Evolutionary conservation across 2,888 invertebrate genomes (phyloP), one percentile per base, ranked within the genome.

Genomic region (Melinopterus prodromus): DNA sequence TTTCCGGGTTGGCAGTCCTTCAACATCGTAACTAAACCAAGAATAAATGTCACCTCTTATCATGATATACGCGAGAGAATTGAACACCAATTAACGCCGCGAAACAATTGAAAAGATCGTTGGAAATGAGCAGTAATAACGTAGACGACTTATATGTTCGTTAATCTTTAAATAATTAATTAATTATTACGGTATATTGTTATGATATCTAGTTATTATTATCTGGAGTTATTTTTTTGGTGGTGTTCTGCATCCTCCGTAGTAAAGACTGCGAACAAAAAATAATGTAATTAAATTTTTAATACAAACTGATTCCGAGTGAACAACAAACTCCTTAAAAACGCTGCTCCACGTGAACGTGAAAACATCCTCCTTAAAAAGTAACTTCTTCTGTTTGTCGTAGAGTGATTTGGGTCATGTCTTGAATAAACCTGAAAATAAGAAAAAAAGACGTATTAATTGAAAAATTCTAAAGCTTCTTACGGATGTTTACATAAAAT

Each of bases 1-100:
- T 80, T 80, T 80, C 79, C 79, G 79, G 77, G 79, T 80, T 80
- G 79, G 79, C 79, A 79, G 70, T 70, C 6, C 14, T 76, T 79
- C 79, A 79, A 79, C 75, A 75, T 76, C 79, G 79, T 53, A 53
- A 53, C 53, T 53, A 53, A 53, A 53, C 2, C 53, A 53, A 4
- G 53, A 53, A 53, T 53, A 53, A 53, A 53, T 53, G 53, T 12
- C 53, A 53, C 53, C 5, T 53, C 53, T 53, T 53, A 53, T 53
- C 53, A 9, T 53, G 53, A 9, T 7, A 12, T 12, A 53, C 7
- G 9, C 53, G 53, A 53, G 6, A 38, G 53, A 53, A 53, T 7
- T 26, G 26, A 26, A 26, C 26, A 26, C 26, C 26, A 26, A 26
- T 26, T 26, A 26, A 26, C 26, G 26, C 26, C 26, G 26, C 2